A percentile compares a stretch with the other conserved stretches of the same genome.
phyloP scores from a whole-genome alignment of 1,140 invertebrate species.

The Plodia interpunctella region DNA sequence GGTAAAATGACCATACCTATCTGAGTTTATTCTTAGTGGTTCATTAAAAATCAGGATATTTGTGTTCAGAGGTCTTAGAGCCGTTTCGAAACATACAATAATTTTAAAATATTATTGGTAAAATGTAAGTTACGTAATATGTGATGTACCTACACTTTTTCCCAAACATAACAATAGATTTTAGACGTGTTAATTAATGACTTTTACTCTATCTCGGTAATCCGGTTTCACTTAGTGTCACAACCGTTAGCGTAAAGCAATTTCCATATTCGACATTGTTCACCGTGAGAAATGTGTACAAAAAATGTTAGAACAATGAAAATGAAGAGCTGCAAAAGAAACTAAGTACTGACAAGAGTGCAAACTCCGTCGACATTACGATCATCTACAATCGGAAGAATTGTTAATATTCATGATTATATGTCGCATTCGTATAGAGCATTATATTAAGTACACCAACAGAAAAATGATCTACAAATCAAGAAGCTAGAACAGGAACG shows the following conservation, averaged over 20 bases:
- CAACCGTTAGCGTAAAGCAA: constrained; percentile 4
- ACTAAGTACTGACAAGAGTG: neutral
- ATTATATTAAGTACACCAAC: too few relatives aligned
- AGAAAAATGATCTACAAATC: too few relatives aligned
- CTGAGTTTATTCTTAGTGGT: too few relatives aligned
- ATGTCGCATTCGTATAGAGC: neutral
- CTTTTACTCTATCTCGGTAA: constrained; percentile 3
- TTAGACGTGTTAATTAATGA: neutral
- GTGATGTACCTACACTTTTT: too few relatives aligned
- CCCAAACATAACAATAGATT: constrained; percentile 1
- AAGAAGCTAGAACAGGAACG: too few relatives aligned
- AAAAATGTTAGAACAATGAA: neutral
- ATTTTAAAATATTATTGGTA: too few relatives aligned
- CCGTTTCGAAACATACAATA: too few relatives aligned
- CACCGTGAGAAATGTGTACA: neutral
- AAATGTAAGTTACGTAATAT: neutral
- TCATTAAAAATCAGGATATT: too few relatives aligned
- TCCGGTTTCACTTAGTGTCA: constrained; percentile 6
- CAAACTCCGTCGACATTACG: neutral
- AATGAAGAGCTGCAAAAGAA: neutral
- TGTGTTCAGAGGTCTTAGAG: too few relatives aligned
- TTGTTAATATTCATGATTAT: neutral
- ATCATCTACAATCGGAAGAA: neutral
- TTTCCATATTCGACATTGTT: neutral
- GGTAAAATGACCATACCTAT: too few relatives aligned